Evolutionary conservation across 2,113 vertebrate species (phyloP).

Genomic region (Alethe diademata): DNA sequence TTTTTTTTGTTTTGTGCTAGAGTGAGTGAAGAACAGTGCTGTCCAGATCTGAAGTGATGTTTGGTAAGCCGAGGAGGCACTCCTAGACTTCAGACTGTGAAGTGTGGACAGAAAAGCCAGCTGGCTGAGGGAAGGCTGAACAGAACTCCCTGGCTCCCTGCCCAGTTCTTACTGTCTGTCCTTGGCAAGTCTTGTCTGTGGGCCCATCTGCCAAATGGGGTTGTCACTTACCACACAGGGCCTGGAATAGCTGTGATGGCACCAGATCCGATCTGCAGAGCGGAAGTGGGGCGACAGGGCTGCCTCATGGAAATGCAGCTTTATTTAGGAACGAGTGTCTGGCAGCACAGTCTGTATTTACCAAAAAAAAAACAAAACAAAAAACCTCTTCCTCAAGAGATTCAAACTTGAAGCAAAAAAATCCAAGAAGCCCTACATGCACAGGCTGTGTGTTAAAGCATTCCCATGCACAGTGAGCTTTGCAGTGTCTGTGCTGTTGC

Average conservation of each 20-base stretch:
- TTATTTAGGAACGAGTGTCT: not conserved
- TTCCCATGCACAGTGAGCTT: not conserved
- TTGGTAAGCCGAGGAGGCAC: not conserved
- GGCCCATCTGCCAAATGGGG: constrained; percentile 12
- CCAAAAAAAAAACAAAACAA: not conserved
- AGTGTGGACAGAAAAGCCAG: not conserved
- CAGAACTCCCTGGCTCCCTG: not conserved
- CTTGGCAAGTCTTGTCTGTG: constrained; percentile 24
- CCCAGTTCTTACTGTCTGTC: not conserved
- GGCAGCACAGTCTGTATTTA: constrained; percentile 5
- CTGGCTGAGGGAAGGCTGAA: not conserved
- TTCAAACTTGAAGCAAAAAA: not conserved
- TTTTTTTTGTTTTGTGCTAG: not conserved
- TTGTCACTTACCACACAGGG: constrained; percentile 10
- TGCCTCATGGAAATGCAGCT: not conserved
- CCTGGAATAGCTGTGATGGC: not conserved
- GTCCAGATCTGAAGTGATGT: not conserved
- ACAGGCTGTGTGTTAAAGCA: not conserved
- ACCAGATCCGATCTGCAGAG: not conserved
- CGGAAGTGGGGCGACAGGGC: not conserved
- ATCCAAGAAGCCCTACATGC: not conserved
- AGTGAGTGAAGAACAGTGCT: not conserved
- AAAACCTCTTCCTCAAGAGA: not conserved
- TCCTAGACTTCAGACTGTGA: not conserved
- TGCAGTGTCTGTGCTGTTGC: not conserved